These are phyloP conservation scores for Nothobranchius kuhntae DNA, from an alignment of 2,113 vertebrate genomes.

Conservation along the genomic window DNA sequence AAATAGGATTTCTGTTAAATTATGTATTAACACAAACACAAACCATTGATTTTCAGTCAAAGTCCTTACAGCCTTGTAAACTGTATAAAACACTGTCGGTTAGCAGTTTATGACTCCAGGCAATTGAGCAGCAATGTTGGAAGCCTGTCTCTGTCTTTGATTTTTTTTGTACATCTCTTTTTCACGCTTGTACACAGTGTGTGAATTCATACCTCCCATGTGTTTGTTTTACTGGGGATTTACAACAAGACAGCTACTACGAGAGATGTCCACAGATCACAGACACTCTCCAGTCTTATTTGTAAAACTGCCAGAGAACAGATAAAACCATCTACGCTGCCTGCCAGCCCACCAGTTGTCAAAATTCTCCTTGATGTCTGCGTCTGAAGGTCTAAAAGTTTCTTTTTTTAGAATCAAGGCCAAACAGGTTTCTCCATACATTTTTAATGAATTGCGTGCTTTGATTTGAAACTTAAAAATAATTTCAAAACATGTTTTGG, in stretches of 20 bases:
- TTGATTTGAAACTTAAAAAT: not conserved
- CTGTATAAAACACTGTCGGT: not conserved
- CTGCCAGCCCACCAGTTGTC: conserved; percentile 2
- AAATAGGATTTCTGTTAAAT: not conserved
- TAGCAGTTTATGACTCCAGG: not conserved
- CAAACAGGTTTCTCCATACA: conserved; percentile 24
- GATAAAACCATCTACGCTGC: not conserved
- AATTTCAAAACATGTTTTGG: too few relatives aligned
- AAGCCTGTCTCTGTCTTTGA: conserved; percentile 1
- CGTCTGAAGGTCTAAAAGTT: conserved; percentile 12
- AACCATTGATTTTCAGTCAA: conserved; percentile 3
- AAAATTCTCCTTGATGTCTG: conserved; percentile 16
- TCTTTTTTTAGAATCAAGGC: conserved; percentile 27
- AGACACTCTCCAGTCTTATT: conserved; percentile 22
- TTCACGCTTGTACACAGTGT: not conserved
- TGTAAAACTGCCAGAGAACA: conserved; percentile 24
- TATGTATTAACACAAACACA: not conserved
- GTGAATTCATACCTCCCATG: not conserved
- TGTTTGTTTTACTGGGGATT: conserved; percentile 5
- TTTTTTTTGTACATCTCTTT: too few relatives aligned
- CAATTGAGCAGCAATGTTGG: conserved; percentile 4
- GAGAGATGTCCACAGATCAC: conserved; percentile 26
- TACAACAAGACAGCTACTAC: conserved; percentile 20
- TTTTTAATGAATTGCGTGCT: conserved; percentile 9
- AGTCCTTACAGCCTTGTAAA: not conserved